Evolutionary conservation across 2,113 vertebrate species (phyloP).

Genomic region (Crotalus helleri): DNA sequence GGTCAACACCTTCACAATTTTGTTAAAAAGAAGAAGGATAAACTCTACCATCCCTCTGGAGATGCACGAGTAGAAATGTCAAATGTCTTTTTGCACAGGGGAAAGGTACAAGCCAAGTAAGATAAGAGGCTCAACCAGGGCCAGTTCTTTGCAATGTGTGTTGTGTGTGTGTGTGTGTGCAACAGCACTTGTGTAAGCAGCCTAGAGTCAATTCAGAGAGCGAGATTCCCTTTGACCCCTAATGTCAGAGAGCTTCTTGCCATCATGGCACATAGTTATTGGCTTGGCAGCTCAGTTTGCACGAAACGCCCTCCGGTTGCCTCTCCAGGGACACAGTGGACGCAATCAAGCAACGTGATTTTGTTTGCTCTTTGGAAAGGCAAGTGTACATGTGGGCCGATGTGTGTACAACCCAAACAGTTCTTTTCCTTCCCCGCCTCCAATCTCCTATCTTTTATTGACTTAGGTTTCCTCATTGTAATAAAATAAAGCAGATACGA

Average conservation of each 20-base stretch:
- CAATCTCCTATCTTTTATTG: neutral
- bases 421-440: neutral
- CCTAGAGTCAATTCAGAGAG: too few species aligned
- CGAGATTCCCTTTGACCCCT: neutral
- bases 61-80: neutral
- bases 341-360: neutral
- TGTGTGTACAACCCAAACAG: neutral
- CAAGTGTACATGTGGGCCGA: neutral
- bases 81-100: neutral
- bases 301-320: neutral
- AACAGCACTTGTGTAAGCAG: neutral
- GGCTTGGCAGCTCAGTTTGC: neutral
- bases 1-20: neutral
- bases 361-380: slow-evolving; percentile 11
- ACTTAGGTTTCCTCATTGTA: slow-evolving; percentile 8
- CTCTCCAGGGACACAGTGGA: neutral
- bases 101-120: neutral
- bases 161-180: neutral
- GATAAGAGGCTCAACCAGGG: neutral
- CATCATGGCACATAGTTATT: neutral
- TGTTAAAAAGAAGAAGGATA: neutral
- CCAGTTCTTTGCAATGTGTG: neutral
- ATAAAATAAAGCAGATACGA: neutral
- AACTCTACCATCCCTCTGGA: neutral
- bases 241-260: neutral